Percentiles rank a stretch among this genome's conserved stretches.
These are phyloP conservation scores for Tetrax tetrax DNA, from an alignment of 2,113 vertebrate genomes.

Conservation along the genomic window DNA sequence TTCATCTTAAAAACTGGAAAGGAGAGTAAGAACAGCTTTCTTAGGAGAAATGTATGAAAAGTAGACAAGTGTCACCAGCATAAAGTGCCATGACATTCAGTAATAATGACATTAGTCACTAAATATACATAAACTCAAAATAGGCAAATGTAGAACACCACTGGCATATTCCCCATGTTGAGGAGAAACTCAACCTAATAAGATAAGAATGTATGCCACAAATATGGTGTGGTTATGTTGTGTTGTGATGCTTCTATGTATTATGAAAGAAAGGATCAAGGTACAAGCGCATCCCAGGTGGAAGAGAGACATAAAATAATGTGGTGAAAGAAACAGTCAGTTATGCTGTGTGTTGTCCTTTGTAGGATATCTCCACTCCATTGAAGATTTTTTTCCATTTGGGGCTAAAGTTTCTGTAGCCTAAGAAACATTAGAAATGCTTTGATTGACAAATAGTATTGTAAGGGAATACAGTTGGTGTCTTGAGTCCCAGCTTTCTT, in stretches of 20 bases:
- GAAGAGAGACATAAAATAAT: neutral
- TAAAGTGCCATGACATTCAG: constrained; percentile 17
- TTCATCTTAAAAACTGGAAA: neutral
- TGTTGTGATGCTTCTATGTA: neutral
- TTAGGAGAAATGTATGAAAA: neutral
- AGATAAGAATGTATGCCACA: neutral
- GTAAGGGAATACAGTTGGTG: neutral
- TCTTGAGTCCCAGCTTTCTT: neutral
- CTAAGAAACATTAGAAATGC: neutral
- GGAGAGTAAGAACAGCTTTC: neutral
- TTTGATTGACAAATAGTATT: neutral
- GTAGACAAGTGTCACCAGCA: neutral
- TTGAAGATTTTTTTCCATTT: neutral
- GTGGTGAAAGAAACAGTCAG: neutral
- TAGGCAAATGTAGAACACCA: neutral
- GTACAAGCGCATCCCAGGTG: neutral
- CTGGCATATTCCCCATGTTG: neutral
- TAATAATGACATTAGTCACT: constrained; percentile 17
- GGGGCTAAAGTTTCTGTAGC: neutral
- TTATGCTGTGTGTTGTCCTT: neutral
- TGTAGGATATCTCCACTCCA: neutral
- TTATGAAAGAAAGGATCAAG: neutral
- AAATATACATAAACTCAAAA: constrained; percentile 22
- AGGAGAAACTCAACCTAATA: neutral
- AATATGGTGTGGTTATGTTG: neutral